Evolutionary conservation across 2,113 vertebrate species (phyloP).

Genomic region (Nyctereutes procyonoides): DNA sequence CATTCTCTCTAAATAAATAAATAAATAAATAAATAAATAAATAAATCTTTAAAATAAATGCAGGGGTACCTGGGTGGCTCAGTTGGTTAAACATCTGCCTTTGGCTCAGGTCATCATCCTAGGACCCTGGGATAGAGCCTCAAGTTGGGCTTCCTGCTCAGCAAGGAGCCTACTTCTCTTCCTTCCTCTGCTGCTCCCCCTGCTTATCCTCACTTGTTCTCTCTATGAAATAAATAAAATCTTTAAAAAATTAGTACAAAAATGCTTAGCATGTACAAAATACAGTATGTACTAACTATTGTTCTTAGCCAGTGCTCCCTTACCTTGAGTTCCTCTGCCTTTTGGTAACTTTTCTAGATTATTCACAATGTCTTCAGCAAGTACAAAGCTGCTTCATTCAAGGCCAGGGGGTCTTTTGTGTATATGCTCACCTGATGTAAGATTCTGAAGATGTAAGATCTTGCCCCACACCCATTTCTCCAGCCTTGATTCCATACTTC

Average conservation of each 20-base stretch:
- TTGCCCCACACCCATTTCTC: background rate
- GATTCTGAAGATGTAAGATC: background rate
- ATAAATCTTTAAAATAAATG: too few species aligned
- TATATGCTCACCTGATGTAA: background rate
- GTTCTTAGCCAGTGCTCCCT: background rate
- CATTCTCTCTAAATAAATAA: background rate
- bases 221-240: background rate
- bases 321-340: background rate
- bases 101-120: too few species aligned
- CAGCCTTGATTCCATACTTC: background rate
- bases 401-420: background rate
- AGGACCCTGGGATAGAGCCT: too few species aligned
- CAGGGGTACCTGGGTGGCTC: too few species aligned
- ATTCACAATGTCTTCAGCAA: background rate
- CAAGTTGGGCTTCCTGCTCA: too few species aligned
- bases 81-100: too few species aligned
- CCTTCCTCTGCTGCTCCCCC: too few species aligned
- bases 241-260: background rate
- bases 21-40: too few species aligned
- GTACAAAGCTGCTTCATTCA: background rate
- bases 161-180: too few species aligned
- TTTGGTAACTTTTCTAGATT: background rate
- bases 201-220: too few species aligned
- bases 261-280: background rate
- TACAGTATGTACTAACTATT: background rate